Evolutionary conservation across 1,140 invertebrate genomes (phyloP), one percentile per base, ranked within the genome.

Genomic region (Pachyrhynchus sulphureomaculatus): DNA sequence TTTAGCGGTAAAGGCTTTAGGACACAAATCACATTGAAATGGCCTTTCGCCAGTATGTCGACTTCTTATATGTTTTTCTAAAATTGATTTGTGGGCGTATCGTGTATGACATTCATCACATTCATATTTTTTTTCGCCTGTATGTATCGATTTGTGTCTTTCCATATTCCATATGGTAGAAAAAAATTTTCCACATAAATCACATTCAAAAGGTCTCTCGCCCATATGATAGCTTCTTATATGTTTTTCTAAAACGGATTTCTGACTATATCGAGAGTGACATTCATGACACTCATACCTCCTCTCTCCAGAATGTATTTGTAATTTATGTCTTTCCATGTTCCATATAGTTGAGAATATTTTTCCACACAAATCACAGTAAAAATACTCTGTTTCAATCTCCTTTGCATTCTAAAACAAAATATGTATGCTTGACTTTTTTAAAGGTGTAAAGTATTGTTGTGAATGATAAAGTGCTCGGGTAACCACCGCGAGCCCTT

Each of bases 11-110:
- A 64, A 64, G 1, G 24, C 29, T 33, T 59, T 53, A 3, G 41
- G 23, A 49, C 62, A 64, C 3, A 59, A 49, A 20, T 55, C 44
- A 42, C 62, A 64, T 21, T 37, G 33, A 20, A 64, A 64, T 5
- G 62, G 62, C 47, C 36, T 56, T 24, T 52, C 49, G 10, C 55
- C 54, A 8, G 54, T 57, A 33, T 53, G 54, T 10, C 45, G 45
- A 24, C 45, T 48, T 4, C 45, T 21, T 12, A 48, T 48, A 26
- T 48, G 45, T 15, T 48, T 48, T 24, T 48, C 45, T 24, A 48
- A 32, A 6, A 48, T 48, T 8, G 23, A 17, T 9, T 48, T 48
- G 23, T 48, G 45, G 12, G 45, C 23, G 10, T 48, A 48, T 8
- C 45, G 45, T n/a, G 13, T 29, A 13, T 48, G 45, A 32, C 45